These are phyloP conservation scores for Halisarca cf. caerulea DNA, from an alignment of 37 sponge, comb jelly and placozoan species.

Conservation along the genomic window DNA sequence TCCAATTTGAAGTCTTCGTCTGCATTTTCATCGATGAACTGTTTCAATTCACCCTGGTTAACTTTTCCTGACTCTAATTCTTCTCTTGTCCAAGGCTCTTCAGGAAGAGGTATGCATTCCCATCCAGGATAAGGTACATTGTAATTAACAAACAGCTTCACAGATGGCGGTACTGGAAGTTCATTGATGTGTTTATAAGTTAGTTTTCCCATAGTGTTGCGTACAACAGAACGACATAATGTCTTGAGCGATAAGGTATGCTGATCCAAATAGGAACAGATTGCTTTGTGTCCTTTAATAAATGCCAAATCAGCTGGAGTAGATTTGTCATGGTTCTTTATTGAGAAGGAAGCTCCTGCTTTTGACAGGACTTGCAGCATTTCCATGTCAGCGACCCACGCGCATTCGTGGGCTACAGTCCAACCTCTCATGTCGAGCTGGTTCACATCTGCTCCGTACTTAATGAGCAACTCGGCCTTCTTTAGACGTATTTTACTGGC, in stretches of 20 bases:
- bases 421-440: constrained; percentile 26
- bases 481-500: background rate
- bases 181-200: background rate
- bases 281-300: constrained; percentile 10
- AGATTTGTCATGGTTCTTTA: constrained; percentile 7
- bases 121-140: constrained; percentile 42
- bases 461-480: constrained; percentile 25
- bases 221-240: constrained; percentile 28
- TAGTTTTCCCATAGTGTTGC: constrained; percentile 31
- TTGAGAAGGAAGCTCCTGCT: constrained; percentile 23
- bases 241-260: constrained; percentile 23
- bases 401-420: constrained; percentile 56
- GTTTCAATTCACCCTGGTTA: background rate
- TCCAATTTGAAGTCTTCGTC: constrained; percentile 34
- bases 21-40: constrained; percentile 40
- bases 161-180: constrained; percentile 48
- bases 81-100: constrained; percentile 51
- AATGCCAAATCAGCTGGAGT: constrained; percentile 47
- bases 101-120: constrained; percentile 24
- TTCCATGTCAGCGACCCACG: constrained; percentile 33
- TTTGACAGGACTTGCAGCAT: constrained; percentile 21
- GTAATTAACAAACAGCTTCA: constrained; percentile 55
- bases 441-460: constrained; percentile 42
- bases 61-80: constrained; percentile 28
- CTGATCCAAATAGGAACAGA: constrained; percentile 30